Percentiles rank a stretch among this genome's conserved stretches.
phyloP scores from a whole-genome alignment of 2,888 invertebrate genomes.

The Tenthredo notha region DNA sequence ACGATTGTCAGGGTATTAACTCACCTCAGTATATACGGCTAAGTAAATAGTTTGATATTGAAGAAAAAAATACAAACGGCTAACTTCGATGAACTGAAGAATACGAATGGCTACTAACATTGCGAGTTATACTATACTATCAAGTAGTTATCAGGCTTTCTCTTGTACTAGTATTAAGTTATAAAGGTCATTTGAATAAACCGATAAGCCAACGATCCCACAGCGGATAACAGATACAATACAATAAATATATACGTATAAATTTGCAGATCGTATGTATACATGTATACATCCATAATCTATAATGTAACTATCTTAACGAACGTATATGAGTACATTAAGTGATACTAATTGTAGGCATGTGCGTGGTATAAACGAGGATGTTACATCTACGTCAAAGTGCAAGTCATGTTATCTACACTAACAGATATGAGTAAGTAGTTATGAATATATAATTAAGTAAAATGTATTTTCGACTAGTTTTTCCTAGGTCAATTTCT shows the following conservation, averaged over 20 bases:
- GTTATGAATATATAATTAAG: no score
- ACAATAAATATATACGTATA: neutral
- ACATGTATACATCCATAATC: neutral
- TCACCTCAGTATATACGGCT: neutral
- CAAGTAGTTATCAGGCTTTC: conserved; percentile 19
- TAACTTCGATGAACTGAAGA: conserved; percentile 18
- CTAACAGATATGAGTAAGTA: no score
- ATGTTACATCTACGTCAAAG: neutral
- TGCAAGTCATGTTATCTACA: no score
- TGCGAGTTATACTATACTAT: neutral
- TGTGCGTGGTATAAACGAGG: neutral
- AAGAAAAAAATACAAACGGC: neutral
- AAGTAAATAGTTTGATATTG: neutral
- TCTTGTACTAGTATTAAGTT: neutral
- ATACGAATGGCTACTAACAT: neutral
- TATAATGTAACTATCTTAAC: neutral
- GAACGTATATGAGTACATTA: neutral
- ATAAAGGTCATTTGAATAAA: conserved; percentile 16
- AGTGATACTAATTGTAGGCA: neutral
- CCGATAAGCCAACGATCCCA: neutral
- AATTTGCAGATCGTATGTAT: no score
- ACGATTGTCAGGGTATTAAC: neutral
- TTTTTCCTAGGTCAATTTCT: neutral
- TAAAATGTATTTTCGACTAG: neutral
- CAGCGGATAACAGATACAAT: neutral